Evolutionary conservation across 2,797 vertebrate species (phyloP).

Genomic region (Neomorphus geoffroyi): DNA sequence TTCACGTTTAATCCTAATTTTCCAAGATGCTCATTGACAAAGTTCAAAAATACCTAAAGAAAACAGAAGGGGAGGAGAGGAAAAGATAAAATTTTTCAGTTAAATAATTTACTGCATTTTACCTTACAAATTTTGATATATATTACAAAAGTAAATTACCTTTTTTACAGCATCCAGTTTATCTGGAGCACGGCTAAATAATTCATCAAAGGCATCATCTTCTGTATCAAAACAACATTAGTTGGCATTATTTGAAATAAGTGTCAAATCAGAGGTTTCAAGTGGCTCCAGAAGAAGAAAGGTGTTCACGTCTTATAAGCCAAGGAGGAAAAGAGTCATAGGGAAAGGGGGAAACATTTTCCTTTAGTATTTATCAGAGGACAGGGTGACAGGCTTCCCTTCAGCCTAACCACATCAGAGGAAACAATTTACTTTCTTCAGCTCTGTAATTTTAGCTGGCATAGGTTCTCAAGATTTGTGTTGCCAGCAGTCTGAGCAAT

Average conservation of each 20-base stretch:
- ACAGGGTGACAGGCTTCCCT: neutral
- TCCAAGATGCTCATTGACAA: conserved; percentile 87
- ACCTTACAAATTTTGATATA: neutral
- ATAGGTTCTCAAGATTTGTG: neutral
- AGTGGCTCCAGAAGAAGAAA: neutral
- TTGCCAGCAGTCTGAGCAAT: neutral
- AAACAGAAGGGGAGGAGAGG: neutral
- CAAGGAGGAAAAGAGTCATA: neutral
- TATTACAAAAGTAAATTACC: conserved; percentile 76
- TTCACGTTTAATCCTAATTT: conserved; percentile 85
- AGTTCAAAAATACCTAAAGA: conserved; percentile 86
- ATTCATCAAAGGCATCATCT: conserved; percentile 86
- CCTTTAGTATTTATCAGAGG: neutral
- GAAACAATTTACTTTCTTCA: neutral
- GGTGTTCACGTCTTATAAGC: neutral
- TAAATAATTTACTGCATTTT: neutral
- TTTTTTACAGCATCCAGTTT: conserved; percentile 87
- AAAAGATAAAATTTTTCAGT: neutral
- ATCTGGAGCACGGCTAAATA: conserved; percentile 84
- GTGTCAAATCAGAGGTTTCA: neutral
- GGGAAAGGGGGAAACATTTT: neutral
- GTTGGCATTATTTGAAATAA: neutral
- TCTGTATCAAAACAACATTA: conserved; percentile 68
- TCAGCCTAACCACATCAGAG: neutral
- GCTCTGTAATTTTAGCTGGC: neutral